Evolutionary conservation across 2,797 vertebrate genomes (phyloP), one percentile per base, ranked within the genome.

Genomic region (Melanogrammus aeglefinus): DNA sequence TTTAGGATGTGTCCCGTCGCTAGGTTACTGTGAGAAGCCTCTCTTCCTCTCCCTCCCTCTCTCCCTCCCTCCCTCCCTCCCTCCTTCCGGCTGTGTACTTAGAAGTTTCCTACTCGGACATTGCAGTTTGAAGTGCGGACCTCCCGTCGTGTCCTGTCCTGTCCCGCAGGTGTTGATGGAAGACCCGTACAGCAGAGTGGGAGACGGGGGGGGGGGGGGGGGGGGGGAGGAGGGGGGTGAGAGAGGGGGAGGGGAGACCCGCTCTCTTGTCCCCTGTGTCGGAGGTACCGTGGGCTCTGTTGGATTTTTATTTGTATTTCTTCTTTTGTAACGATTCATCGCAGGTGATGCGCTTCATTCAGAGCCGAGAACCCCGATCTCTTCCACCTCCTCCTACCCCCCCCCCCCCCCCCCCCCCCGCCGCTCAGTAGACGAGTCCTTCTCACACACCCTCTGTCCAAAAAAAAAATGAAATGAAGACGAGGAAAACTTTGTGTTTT

Each of bases 401-500:
- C 38, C 89, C 21, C 66, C 80, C 81, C 38, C 38, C 38, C 38
- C 89, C 21, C 66, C 80, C 81, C 38, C 21, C 66, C 80, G 80
- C 38, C 77, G 83, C 82, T 72, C 57, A 31, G n/a, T 5, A 13
- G 39, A 4, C 70, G 36, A 27, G 74, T 16, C 16, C 47, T 87
- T 90, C 85, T 80, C 79, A 47, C 80, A 78, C 75, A 41, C 88
- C 78, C 91, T 88, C 85, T 91, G 86, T 92, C 79, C 85, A 80
- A 86, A 84, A 75, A 83, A 83, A 75, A 74, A 33, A 86, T 89
- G 80, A 83, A 78, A 7, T 31, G 80, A 76, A 83, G 31, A 77
- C 12, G 31, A 16, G 14, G 47, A 51, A 74, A 13, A 41, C 44
- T 63, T 57, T 29, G 72, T 79, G 87, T 86, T 93, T 83, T 92